These are phyloP conservation scores for Labroides dimidiatus DNA, from an alignment of 2,797 vertebrate species.

Conservation along the genomic window DNA sequence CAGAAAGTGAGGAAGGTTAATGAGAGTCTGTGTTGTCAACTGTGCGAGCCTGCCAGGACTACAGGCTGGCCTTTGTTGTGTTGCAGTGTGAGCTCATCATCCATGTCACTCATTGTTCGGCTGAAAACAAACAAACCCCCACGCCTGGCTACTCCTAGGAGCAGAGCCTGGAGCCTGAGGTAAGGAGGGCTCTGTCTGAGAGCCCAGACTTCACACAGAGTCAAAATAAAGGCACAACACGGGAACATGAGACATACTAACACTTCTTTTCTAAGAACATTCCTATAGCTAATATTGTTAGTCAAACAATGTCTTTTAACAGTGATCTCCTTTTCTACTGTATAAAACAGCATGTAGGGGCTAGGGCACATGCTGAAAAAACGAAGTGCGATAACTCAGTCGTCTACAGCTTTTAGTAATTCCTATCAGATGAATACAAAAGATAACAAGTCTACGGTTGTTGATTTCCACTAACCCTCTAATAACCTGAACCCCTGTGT, in stretches of 20 bases:
- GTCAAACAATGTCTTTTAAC: too few species aligned
- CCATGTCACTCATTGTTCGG: constrained; percentile 77
- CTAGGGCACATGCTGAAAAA: too few species aligned
- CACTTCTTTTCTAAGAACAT: neutral
- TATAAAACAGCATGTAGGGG: neutral
- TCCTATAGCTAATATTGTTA: too few species aligned
- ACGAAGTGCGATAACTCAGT: too few species aligned
- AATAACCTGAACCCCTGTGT: neutral
- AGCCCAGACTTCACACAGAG: constrained; percentile 25
- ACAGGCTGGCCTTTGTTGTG: constrained; percentile 71
- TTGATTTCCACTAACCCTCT: too few species aligned
- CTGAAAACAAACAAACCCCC: constrained; percentile 74
- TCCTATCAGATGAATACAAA: too few species aligned
- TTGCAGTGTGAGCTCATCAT: constrained; percentile 78
- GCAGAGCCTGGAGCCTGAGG: constrained; percentile 35
- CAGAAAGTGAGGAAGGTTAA: constrained; percentile 37
- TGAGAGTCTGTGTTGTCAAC: constrained; percentile 52
- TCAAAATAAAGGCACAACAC: neutral
- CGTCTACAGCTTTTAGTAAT: too few species aligned
- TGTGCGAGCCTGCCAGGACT: constrained; percentile 33
- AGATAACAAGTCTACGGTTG: too few species aligned
- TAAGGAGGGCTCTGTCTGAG: constrained; percentile 39
- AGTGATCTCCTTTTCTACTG: too few species aligned
- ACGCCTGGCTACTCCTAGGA: constrained; percentile 50
- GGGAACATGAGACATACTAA: constrained; percentile 5